Evolutionary conservation across 2,888 invertebrate genomes (phyloP), one percentile per base, ranked within the genome.

Genomic region (Erynnis tages): DNA sequence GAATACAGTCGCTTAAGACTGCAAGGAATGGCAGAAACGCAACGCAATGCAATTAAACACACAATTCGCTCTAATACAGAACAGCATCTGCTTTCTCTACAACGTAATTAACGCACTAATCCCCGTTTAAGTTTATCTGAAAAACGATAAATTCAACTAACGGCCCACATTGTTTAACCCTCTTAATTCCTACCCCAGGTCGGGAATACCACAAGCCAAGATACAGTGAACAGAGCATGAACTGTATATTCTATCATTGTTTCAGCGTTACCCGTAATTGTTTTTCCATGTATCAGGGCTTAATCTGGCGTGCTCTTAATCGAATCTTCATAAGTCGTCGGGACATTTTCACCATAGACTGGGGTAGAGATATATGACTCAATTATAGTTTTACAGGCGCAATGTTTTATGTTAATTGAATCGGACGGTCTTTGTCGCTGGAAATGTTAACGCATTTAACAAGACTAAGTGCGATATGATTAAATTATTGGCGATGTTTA

Each of bases 281-380:
- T 87, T 87, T 87, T 87, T 86, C 87, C 84, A 75, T 87, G 86
- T 86, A 77, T 72, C 80, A 66, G 82, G 79, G 76, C 72, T 59
- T 82, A 79, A 85, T 82, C 83, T 80, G 71, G 62, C 65, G 65
- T 66, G 64, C 63, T 67, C 70, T 79, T 82, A 85, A 87, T 86
- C 83, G 79, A 86, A 86, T 86, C 76, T 82, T 78, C 73, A 79
- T 79, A 79, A 76, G 74, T 72, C 69, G 66, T 67, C 62, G 71
- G 66, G 60, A 61, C 58, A 60, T 58, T 63, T 56, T 57, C 60
- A 56, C 58, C 55, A 69, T 70, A 66, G 66, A 73, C 69, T 68
- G 69, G 72, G 61, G 54, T 21, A 54, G 56, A 79, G 77, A 85
- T 84, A 72, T 77, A 83, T 81, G 69, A 58, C 58, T 70, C 72